These are phyloP conservation scores for Zaprionus tsacasi DNA, from an alignment of 1,140 invertebrate species.

Conservation along the genomic window DNA sequence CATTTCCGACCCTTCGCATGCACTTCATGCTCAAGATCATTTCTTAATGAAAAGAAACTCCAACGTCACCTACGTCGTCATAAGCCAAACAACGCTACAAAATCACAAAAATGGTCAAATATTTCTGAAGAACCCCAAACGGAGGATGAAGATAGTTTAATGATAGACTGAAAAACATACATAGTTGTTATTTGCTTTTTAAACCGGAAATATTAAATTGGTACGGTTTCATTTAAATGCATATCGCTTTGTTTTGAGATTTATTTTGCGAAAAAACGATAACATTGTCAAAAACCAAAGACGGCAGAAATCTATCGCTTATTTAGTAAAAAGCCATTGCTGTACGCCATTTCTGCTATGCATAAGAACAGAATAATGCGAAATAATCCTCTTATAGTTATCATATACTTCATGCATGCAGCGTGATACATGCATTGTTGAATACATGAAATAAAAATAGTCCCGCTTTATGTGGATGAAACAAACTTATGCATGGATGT, in stretches of 20 bases:
- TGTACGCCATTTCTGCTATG: too few relatives aligned
- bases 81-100: not conserved
- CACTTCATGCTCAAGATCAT: not conserved
- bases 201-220: constrained; percentile 1
- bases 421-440: too few relatives aligned
- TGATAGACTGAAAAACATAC: not conserved
- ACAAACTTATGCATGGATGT: too few relatives aligned
- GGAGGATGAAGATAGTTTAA: not conserved
- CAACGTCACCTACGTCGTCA: not conserved
- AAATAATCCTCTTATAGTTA: too few relatives aligned
- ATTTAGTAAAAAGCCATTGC: not conserved
- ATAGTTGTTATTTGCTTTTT: not conserved
- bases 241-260: not conserved
- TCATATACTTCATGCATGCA: too few relatives aligned
- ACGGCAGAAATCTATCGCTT: too few relatives aligned
- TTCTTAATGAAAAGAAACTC: not conserved
- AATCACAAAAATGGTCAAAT: not conserved
- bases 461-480: too few relatives aligned
- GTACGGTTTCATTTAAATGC: not conserved
- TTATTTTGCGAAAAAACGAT: not conserved
- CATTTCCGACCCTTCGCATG: constrained; percentile 92
- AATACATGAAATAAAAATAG: too few relatives aligned
- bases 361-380: too few relatives aligned
- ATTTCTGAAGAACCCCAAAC: not conserved
- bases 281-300: not conserved